Evolutionary conservation across 2,888 invertebrate genomes (phyloP).

Genomic region (Tenthredo scrophulariae): DNA sequence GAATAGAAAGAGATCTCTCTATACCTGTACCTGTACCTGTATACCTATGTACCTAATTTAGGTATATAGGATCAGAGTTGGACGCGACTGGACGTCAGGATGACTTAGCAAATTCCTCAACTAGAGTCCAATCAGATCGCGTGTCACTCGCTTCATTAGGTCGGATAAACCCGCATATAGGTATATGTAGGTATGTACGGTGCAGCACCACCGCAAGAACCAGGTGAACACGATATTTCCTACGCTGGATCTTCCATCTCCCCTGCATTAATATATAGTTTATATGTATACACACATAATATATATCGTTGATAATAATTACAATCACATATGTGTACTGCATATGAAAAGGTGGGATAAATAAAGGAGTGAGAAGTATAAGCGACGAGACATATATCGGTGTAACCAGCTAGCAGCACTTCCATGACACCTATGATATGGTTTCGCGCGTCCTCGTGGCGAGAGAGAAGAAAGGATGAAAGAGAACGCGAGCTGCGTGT

Average conservation of each 20-base stretch:
- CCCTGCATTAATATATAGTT: not conserved
- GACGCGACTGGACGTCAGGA: slow-evolving; percentile 56
- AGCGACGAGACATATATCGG: not conserved
- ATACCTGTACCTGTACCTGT: not conserved
- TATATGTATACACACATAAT: not conserved
- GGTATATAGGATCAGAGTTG: not conserved
- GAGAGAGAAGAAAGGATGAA: not conserved
- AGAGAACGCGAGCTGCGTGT: slow-evolving; percentile 6
- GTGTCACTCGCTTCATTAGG: slow-evolving; percentile 74
- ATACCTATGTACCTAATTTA: not conserved
- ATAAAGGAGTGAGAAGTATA: not conserved
- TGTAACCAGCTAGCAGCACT: not conserved
- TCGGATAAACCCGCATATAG: slow-evolving; percentile 61
- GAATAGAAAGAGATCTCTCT: not conserved
- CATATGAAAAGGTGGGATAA: not conserved
- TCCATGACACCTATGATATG: not conserved
- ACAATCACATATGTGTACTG: not conserved
- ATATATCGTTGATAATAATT: not conserved
- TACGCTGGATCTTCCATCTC: not conserved
- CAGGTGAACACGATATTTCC: not conserved
- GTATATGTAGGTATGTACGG: not conserved
- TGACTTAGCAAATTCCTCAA: slow-evolving; percentile 68
- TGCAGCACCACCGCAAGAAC: not conserved
- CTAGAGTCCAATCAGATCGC: slow-evolving; percentile 72
- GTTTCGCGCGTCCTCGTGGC: not conserved